These are phyloP conservation scores for Aphrocallistes beatrix DNA, from an alignment of 37 sponge, comb jelly and placozoan species.

Conservation along the genomic window DNA sequence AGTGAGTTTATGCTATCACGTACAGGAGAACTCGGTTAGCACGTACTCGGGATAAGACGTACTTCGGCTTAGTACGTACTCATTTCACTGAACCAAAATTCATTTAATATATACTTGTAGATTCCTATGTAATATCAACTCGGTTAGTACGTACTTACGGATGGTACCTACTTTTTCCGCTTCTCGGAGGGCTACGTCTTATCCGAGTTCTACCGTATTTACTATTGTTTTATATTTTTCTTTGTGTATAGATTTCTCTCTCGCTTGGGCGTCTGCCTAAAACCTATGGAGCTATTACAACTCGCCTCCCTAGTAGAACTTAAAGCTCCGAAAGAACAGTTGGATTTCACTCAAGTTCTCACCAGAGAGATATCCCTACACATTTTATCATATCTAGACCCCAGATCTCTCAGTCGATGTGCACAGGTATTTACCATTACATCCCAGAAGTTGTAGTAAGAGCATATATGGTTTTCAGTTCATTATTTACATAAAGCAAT, in stretches of 20 bases:
- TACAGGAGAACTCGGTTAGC: too few relatives aligned
- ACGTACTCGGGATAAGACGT: too few relatives aligned
- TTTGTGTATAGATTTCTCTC: background rate
- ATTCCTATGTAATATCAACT: too few relatives aligned
- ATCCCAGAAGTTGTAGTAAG: too few relatives aligned
- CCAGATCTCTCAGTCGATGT: background rate
- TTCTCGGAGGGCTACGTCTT: too few relatives aligned
- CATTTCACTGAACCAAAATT: too few relatives aligned
- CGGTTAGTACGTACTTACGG: too few relatives aligned
- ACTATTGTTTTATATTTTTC: background rate
- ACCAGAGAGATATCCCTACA: background rate
- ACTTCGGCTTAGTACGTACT: too few relatives aligned
- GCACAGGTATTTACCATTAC: background rate
- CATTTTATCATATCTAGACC: background rate
- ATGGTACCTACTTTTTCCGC: too few relatives aligned
- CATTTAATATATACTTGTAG: too few relatives aligned
- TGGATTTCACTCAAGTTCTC: background rate
- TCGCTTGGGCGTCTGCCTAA: background rate
- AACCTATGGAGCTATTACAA: background rate
- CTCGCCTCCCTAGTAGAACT: slow-evolving; percentile 2
- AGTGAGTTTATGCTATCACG: background rate
- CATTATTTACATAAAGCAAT: too few relatives aligned
- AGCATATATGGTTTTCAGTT: too few relatives aligned
- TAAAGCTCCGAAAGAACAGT: background rate
- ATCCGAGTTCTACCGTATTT: background rate